phyloP scores from a whole-genome alignment of 2,797 vertebrate species.

The Chaunax sp. region DNA sequence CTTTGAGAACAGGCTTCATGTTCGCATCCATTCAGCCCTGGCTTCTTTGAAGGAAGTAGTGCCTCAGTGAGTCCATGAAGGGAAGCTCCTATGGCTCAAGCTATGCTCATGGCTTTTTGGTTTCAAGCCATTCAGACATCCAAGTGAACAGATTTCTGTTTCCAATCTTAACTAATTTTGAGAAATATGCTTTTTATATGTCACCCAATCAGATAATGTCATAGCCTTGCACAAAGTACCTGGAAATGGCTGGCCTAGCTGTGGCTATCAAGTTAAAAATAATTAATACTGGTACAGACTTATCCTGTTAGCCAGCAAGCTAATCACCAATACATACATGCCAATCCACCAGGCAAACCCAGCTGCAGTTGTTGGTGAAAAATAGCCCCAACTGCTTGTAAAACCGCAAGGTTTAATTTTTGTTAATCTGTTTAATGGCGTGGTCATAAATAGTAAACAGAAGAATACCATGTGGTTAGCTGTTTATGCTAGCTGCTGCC shows the following conservation, averaged over 20 bases:
- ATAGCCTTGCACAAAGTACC: slow-evolving; percentile 1
- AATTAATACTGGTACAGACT: neutral
- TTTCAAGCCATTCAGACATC: slow-evolving; percentile 46
- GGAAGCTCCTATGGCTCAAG: slow-evolving; percentile 27
- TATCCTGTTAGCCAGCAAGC: slow-evolving; percentile 28
- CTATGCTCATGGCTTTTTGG: slow-evolving; percentile 45
- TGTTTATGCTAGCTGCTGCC: neutral
- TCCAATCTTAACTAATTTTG: slow-evolving; percentile 37
- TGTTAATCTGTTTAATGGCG: neutral
- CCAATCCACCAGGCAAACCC: no score
- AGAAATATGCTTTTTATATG: slow-evolving; percentile 42
- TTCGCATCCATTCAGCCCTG: slow-evolving; percentile 90
- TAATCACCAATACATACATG: slow-evolving; percentile 1
- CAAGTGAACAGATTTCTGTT: slow-evolving; percentile 38
- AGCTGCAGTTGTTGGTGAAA: neutral
- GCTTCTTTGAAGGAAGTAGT: slow-evolving; percentile 95
- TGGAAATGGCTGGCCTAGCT: slow-evolving; percentile 5
- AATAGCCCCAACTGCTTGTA: neutral
- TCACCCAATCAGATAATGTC: slow-evolving; percentile 3
- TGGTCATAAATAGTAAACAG: neutral
- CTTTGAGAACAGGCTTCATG: slow-evolving; percentile 98
- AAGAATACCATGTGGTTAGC: no score
- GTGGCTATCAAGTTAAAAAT: slow-evolving; percentile 3
- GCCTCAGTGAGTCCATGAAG: slow-evolving; percentile 87
- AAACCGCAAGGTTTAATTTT: neutral